Evolutionary conservation across 2,797 vertebrate species (phyloP).

Genomic region (Todus mexicanus): DNA sequence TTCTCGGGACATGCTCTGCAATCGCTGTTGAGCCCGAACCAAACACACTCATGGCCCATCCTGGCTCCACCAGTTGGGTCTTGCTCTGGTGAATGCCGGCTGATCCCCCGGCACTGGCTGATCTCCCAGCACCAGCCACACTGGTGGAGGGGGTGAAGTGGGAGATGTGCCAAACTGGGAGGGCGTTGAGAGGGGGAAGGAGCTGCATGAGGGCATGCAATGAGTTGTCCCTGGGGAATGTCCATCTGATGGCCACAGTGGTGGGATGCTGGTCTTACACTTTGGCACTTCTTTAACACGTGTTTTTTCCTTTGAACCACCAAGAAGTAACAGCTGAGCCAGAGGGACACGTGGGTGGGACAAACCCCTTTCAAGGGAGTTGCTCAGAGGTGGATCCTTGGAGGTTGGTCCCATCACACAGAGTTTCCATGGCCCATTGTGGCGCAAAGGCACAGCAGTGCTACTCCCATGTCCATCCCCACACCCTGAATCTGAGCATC

Average conservation of each 20-base stretch:
- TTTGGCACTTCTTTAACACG: background rate
- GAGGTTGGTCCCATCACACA: background rate
- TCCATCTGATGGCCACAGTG: accelerated
- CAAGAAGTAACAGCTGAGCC: background rate
- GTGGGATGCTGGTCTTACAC: background rate
- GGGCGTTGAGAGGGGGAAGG: background rate
- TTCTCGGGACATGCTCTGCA: slow-evolving; percentile 3
- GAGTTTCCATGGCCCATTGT: background rate
- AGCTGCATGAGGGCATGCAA: background rate
- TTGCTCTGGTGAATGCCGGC: background rate
- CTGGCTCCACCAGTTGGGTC: background rate
- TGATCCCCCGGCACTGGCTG: background rate
- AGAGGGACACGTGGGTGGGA: background rate
- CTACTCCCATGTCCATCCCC: accelerated
- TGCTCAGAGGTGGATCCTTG: background rate
- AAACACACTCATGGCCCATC: background rate
- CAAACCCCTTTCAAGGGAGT: background rate
- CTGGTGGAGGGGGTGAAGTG: background rate
- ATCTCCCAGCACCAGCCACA: background rate
- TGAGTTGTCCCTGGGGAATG: background rate
- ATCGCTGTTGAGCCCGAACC: background rate
- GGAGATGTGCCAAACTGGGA: slow-evolving; percentile 30
- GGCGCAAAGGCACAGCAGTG: background rate
- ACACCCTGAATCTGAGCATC: background rate
- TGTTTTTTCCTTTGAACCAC: background rate